Evolutionary conservation across 2,797 vertebrate genomes (phyloP), one percentile per base, ranked within the genome.

Genomic region (Kryptopterus vitreolus): DNA sequence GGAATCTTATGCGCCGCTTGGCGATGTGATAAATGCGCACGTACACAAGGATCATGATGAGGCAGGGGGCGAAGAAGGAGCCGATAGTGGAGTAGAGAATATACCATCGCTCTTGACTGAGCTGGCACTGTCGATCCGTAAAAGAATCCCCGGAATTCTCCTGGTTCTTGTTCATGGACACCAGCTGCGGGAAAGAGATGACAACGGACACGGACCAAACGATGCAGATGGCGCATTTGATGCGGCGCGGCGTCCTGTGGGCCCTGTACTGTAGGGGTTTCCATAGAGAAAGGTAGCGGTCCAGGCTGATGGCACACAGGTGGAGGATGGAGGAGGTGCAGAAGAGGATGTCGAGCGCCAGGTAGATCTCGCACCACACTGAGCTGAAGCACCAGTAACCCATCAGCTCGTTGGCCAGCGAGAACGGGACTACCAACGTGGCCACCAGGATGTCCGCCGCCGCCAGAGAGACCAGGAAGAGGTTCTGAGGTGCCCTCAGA

Each of bases 31-130:
- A 99, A 88, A 99, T 98, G 88, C 96, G 93, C 53, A 97, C 70
- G 82, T 99, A 98, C 82, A 99, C 97, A 3, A 98, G 91, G 86
- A 98, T 95, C 97, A 99, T 99, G 87, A 98, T 98, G 88, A 98
- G 89, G 77, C 97, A 99, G 0, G 97, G 97, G 0, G 95, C 97
- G 0, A 99, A 99, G 90, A 99, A 99, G 62, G 97, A 98, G 33
- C 95, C 96, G 1, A 97, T 88, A 87, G 96, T 97, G 86, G 97
- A 99, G 87, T 97, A 96, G 5, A 99, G 92, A 89, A 99, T 95
- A 84, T 99, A 99, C 97, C 97, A 99, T 11, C 94, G 92, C 85
- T 99, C 96, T 16, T 96, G 90, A 20, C 98, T 98, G 77, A 98
- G 93, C 85, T 92, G 87, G 87, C 97, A 98, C 82, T 94, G 94